Evolutionary conservation across 2,113 vertebrate species (phyloP).

Genomic region (Crotalus tigris): DNA sequence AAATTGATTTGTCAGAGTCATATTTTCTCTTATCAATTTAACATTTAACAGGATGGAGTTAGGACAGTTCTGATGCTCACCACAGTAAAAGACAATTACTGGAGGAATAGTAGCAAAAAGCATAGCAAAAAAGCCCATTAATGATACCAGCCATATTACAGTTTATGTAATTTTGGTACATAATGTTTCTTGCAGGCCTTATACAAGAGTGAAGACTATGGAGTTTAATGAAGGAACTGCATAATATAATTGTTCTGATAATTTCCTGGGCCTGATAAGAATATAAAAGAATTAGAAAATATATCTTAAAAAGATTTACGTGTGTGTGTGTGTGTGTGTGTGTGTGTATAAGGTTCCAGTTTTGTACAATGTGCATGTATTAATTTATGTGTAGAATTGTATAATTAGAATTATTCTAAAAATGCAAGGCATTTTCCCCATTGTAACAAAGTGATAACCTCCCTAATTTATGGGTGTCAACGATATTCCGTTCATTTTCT

Average conservation of each 20-base stretch:
- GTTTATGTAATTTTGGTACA: neutral
- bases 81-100: neutral
- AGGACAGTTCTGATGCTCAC: neutral
- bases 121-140: neutral
- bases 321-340: neutral
- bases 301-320: neutral
- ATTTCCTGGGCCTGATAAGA: neutral
- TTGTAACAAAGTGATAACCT: neutral
- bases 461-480: neutral
- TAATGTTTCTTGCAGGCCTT: neutral
- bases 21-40: neutral
- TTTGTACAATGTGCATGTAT: neutral
- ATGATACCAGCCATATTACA: neutral
- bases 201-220: neutral
- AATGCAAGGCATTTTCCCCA: neutral
- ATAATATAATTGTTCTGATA: neutral
- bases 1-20: neutral
- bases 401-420: neutral
- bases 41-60: neutral
- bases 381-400: neutral
- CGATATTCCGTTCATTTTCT: neutral
- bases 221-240: neutral
- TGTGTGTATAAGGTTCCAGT: neutral
- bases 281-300: neutral
- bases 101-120: neutral